Conservation (phyloP, 2,113 vertebrate species). For the Probosciger aterrimus region DNA sequence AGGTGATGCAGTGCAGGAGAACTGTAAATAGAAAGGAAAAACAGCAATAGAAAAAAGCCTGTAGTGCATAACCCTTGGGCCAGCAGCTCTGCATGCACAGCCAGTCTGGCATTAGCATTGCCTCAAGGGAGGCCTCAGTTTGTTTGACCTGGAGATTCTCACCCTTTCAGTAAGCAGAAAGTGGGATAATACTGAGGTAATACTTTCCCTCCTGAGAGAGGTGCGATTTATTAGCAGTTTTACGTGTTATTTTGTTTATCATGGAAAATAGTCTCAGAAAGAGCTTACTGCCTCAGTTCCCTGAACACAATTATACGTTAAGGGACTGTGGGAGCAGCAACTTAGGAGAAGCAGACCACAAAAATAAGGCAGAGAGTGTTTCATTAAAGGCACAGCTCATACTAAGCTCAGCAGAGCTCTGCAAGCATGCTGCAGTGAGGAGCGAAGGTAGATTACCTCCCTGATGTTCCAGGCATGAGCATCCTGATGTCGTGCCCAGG, state of each 20-base stretch:
- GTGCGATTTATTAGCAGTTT: not conserved
- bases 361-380: not conserved
- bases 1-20: not conserved
- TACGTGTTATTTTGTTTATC: constrained; percentile 22
- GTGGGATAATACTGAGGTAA: not conserved
- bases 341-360: not conserved
- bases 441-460: not conserved
- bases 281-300: not conserved
- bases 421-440: accelerated
- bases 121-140: not conserved
- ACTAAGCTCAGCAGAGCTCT: not conserved
- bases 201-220: not conserved
- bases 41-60: not conserved
- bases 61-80: not conserved
- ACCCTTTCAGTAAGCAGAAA: constrained; percentile 12
- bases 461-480: not conserved
- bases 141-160: constrained; percentile 22
- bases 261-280: constrained; percentile 21
- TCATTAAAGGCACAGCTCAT: not conserved
- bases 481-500: not conserved
- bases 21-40: not conserved
- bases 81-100: not conserved
- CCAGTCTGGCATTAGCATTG: not conserved
- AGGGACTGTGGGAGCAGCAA: not conserved
- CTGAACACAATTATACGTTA: not conserved